Conservation (phyloP, 2,113 vertebrate genomes). For the Numida meleagris region DNA sequence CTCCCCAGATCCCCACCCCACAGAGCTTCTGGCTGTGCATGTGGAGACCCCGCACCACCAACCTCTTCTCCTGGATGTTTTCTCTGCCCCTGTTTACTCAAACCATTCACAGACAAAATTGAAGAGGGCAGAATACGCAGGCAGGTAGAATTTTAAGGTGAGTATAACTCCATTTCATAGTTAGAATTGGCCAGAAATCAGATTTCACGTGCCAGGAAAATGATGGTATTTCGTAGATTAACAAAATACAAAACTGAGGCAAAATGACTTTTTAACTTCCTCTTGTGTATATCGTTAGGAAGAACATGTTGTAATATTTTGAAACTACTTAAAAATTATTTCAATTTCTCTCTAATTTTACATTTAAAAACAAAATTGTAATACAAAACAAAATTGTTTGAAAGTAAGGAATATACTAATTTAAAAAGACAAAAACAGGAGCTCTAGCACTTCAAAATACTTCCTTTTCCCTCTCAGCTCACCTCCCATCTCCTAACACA, state of each 20-base stretch:
- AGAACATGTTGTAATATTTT: not conserved
- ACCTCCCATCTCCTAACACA: not conserved
- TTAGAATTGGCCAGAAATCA: not conserved
- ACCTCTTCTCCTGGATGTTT: not conserved
- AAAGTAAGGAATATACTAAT: not conserved
- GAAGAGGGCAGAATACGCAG: not conserved
- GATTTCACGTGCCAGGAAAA: not conserved
- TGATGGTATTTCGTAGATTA: not conserved
- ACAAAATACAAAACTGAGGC: not conserved
- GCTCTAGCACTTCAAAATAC: not conserved
- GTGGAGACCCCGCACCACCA: not conserved
- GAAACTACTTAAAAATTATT: not conserved
- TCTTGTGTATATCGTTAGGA: not conserved
- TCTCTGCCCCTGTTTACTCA: not conserved
- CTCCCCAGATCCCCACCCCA: not conserved
- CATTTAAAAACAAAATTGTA: not conserved
- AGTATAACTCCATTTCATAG: not conserved
- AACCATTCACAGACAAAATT: not conserved
- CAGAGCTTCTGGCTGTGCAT: not conserved
- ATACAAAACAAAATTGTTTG: not conserved
- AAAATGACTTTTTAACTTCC: not conserved
- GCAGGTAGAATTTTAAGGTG: not conserved
- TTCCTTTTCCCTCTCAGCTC: not conserved
- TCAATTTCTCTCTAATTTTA: not conserved
- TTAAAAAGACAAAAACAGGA: not conserved